These are phyloP conservation scores for Chrysopa pallens DNA, from an alignment of 1,140 invertebrate species.

Conservation along the genomic window DNA sequence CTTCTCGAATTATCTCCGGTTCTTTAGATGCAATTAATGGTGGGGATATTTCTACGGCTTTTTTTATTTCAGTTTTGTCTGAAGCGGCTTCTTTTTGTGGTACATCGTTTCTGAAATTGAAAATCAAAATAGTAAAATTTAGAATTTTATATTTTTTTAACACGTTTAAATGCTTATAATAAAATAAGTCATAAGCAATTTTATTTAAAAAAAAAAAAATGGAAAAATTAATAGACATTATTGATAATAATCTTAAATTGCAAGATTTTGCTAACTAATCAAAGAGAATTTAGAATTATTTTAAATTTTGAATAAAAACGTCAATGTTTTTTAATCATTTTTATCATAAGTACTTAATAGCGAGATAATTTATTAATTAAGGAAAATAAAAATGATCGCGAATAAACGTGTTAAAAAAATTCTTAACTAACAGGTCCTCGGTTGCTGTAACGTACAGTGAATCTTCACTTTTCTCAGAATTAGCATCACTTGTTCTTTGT, in stretches of 20 bases:
- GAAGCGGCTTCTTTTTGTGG: not conserved
- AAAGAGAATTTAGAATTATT: constrained; percentile 2
- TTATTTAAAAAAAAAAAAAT: too few species aligned
- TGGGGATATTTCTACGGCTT: not conserved
- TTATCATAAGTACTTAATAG: not conserved
- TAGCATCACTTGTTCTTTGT: constrained; percentile 31
- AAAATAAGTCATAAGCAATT: too few species aligned
- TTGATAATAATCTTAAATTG: too few species aligned
- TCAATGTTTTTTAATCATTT: constrained; percentile 15
- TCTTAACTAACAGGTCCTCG: constrained; percentile 40
- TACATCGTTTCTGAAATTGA: not conserved
- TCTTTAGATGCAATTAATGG: constrained; percentile 6
- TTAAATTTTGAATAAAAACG: not conserved
- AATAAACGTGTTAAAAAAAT: constrained; percentile 3
- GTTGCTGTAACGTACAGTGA: constrained; percentile 56
- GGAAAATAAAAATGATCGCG: not conserved
- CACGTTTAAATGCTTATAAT: not conserved
- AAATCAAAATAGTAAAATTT: constrained; percentile 1
- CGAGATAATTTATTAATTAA: not conserved
- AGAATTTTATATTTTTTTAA: not conserved
- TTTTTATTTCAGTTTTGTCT: not conserved
- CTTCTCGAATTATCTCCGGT: constrained; percentile 12
- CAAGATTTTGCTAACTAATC: too few species aligned
- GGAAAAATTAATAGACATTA: too few species aligned
- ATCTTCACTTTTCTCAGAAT: constrained; percentile 34